Evolutionary conservation across 1,140 invertebrate species (phyloP), one percentile per base, ranked within the genome.

Genomic region (Ostrea denselamellosa): DNA sequence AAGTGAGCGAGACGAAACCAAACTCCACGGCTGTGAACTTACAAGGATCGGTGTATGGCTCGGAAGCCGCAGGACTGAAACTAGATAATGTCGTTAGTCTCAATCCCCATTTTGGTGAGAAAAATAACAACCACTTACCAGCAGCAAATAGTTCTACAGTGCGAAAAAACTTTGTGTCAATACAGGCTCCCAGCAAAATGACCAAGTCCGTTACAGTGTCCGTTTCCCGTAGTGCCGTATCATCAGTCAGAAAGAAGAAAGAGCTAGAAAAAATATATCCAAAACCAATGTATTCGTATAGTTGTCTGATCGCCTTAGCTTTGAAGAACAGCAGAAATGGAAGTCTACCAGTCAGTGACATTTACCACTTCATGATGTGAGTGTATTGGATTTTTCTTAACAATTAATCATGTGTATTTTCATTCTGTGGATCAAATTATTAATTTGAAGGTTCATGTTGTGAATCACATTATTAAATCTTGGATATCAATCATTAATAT

Each of bases 331-430:
- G 98, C 85, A 96, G 97, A 91, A 97, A 97, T 85, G 98, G 98
- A 82, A 98, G 97, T 92, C 95, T 99, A 91, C 98, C 98, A 2
- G 98, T 99, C 9, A 99, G 98, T 9, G 98, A 99, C 96, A 99
- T 99, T 89, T 99, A 99, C 94, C 98, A 98, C 94, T 99, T 99
- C 94, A 99, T 99, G 97, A 99, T 98, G 97, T 98, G 95, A 97
- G 97, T 96, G 52, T 14, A 51, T 17, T 8, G 14, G 44, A 83
- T 52, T 83, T 83, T 83, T 4, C 12, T 5, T 9, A 10, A 12
- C 10, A 28, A 19, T n/a, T n/a, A n/a, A n/a, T 62, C 7, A 62
- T 62, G 34, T 44, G 34, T 5, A 2, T 44, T 5, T 44, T 44
- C 34, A 44, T 44, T 44, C 34, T 44, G 5, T 44, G 34, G 34